These are phyloP conservation scores for Hemicordylus capensis DNA, from an alignment of 2,113 vertebrate genomes.

Conservation along the genomic window DNA sequence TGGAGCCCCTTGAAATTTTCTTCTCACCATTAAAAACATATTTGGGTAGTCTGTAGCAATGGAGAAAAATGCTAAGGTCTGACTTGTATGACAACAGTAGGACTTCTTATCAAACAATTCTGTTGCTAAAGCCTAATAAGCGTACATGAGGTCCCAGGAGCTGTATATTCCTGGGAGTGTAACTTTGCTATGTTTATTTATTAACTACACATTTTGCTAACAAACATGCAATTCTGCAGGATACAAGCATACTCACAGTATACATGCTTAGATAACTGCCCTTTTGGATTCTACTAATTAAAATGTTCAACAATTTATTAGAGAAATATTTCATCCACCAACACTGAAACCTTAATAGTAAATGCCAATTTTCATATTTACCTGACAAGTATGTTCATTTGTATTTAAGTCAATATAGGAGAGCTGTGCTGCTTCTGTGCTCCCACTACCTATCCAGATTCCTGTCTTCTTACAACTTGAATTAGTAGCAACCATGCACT, in stretches of 20 bases:
- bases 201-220: not conserved
- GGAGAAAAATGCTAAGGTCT: no score
- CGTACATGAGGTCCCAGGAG: not conserved
- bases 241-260: not conserved
- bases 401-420: constrained; percentile 82
- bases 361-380: constrained; percentile 64
- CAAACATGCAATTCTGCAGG: not conserved
- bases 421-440: constrained; percentile 79
- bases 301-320: constrained; percentile 28
- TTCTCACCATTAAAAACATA: no score
- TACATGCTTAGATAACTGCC: not conserved
- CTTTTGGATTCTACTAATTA: constrained; percentile 12
- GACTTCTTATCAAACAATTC: not conserved
- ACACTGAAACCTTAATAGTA: not conserved
- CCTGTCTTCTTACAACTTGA: constrained; percentile 64
- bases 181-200: not conserved
- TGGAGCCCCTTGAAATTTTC: no score
- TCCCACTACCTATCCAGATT: constrained; percentile 89
- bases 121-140: not conserved
- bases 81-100: no score
- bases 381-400: constrained; percentile 78
- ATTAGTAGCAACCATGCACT: constrained; percentile 82
- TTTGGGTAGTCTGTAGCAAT: no score
- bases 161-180: not conserved
- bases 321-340: not conserved